Base-by-base conservation (phyloP, 2,888 invertebrate species). In the Conops quadrifasciatus region DNA sequence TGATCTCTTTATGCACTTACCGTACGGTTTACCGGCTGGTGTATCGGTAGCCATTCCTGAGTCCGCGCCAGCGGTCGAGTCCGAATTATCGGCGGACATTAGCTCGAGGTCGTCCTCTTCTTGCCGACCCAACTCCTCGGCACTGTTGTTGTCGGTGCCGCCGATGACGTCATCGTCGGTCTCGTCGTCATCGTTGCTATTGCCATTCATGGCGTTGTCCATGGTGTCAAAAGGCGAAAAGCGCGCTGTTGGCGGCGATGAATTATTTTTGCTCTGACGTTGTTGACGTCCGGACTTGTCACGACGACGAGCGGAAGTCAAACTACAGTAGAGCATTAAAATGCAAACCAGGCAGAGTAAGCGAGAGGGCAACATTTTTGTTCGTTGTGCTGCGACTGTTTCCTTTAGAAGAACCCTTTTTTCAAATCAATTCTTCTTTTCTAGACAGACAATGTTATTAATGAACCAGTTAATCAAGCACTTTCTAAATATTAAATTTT, bases 261-360 rank as follows among this genome's bases (percentile, higher is more conserved):
- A 62, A 58, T 68, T 68, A 21, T 62, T 68, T 68, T 62, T 68
- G 60, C 62, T 68, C 21, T 68, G 36, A 11, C 67, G 67, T 59
- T 67, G 67, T 36, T 62, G 59, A 49, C 68, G 60, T 36, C 30
- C 62, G 68, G 60, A 62, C 60, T 68, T 68, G 30, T 16, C 43
- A 62, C 58, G 58, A 11, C 36, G 59, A 30, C 36, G 26, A 28
- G 43, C 68, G 68, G 68, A 68, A 60, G 68, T 60, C 51, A 68
- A n/a, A 60, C 68, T 60, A 36, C 36, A 36, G 36, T 9, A 36
- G 36, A 36, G 36, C 21, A 68, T 68, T 51, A 62, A 68, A 68
- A 68, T 62, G 68, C 62, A 68, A 68, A 68, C 16, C 49, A 68
- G 51, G 60, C 62, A 60, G 62, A 68, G 15, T 16, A 15, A 9